These are phyloP conservation scores for Agrotis segetum DNA, from an alignment of 2,888 invertebrate genomes.

Conservation along the genomic window DNA sequence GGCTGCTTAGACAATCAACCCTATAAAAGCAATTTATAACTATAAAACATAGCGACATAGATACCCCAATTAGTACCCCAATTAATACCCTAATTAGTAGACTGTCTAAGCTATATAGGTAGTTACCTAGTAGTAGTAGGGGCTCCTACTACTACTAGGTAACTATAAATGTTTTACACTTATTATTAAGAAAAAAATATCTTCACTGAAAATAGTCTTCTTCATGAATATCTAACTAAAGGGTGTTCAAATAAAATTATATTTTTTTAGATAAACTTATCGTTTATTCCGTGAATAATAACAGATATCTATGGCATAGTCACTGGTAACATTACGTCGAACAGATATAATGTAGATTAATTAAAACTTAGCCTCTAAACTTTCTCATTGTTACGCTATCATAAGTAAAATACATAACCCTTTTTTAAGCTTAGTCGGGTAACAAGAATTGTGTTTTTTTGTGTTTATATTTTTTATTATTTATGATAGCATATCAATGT, in stretches of 20 bases:
- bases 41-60: too few relatives aligned
- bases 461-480: not conserved
- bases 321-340: conserved; percentile 87
- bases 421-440: not conserved
- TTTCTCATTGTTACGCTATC: conserved; percentile 55
- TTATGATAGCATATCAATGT: conserved; percentile 43
- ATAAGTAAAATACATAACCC: conserved; percentile 14
- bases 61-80: too few relatives aligned
- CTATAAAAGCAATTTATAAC: too few relatives aligned
- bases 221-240: not conserved
- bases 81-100: too few relatives aligned
- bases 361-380: conserved; percentile 81
- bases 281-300: conserved; percentile 87
- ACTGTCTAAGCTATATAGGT: too few relatives aligned
- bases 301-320: conserved; percentile 89
- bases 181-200: too few relatives aligned
- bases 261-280: conserved; percentile 72
- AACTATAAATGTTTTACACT: too few relatives aligned
- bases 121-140: too few relatives aligned
- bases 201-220: not conserved
- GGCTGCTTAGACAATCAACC: too few relatives aligned
- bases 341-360: conserved; percentile 70
- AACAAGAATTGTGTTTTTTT: not conserved
- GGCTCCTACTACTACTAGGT: too few relatives aligned
- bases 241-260: conserved; percentile 53